phyloP scores from a whole-genome alignment of 2,113 vertebrate species.

The Sakesphorus luctuosus region DNA sequence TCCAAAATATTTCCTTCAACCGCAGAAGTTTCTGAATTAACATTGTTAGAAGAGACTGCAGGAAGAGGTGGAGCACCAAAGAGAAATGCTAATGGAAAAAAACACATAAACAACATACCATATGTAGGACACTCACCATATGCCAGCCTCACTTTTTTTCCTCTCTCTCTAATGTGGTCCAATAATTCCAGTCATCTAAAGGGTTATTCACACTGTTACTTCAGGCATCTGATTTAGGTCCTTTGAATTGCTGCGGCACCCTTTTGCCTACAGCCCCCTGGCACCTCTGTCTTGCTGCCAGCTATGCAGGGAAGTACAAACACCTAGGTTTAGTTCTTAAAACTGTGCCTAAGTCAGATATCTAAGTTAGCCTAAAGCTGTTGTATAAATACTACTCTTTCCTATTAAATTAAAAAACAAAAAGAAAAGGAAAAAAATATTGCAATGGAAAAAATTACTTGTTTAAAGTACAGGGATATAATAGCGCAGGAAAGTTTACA shows the following conservation, averaged over 20 bases:
- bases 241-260: constrained; percentile 11
- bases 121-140: constrained; percentile 56
- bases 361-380: constrained; percentile 24
- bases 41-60: background rate
- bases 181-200: constrained; percentile 43
- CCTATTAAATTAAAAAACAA: background rate
- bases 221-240: constrained; percentile 30
- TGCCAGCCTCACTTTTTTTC: constrained; percentile 52
- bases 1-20: background rate
- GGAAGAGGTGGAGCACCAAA: constrained; percentile 50
- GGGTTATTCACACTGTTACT: constrained; percentile 28
- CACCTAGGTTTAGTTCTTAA: constrained; percentile 26
- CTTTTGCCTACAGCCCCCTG: background rate
- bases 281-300: constrained; percentile 23
- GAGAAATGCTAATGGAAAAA: constrained; percentile 57
- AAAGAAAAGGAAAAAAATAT: background rate
- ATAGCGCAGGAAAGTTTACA: constrained; percentile 32
- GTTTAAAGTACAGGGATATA: constrained; percentile 34
- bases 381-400: constrained; percentile 13
- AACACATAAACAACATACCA: constrained; percentile 59
- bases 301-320: background rate
- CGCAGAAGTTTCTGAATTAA: constrained; percentile 28
- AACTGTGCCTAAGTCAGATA: background rate
- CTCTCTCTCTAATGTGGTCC: constrained; percentile 25
- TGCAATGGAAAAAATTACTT: constrained; percentile 23